phyloP scores from a whole-genome alignment of 2,797 vertebrate genomes.

The Melanogrammus aeglefinus region DNA sequence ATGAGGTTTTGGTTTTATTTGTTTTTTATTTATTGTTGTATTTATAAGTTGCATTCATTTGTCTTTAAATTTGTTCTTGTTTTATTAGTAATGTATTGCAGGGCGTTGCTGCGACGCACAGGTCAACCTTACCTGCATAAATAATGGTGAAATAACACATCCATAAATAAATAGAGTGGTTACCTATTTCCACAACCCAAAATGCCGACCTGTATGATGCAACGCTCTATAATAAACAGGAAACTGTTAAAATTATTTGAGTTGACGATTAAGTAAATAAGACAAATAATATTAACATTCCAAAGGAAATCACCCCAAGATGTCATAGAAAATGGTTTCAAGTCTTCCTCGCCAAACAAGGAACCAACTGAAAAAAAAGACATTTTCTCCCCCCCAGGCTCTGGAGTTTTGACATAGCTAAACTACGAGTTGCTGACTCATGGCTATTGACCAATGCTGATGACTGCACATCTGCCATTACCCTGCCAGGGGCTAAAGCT shows the following conservation, averaged over 20 bases:
- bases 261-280: background rate
- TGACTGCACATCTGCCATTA: conserved; percentile 52
- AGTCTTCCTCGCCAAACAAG: background rate
- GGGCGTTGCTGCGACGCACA: background rate
- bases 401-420: conserved; percentile 45
- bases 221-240: background rate
- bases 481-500: conserved; percentile 48
- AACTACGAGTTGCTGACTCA: conserved; percentile 60
- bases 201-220: background rate
- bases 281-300: background rate
- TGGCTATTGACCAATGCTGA: conserved; percentile 47
- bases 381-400: conserved; percentile 10
- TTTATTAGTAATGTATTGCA: background rate
- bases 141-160: background rate
- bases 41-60: background rate
- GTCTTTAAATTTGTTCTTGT: background rate
- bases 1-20: no score
- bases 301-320: background rate
- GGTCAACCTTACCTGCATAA: background rate
- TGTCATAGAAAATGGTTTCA: background rate
- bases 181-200: background rate
- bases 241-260: background rate
- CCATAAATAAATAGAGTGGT: background rate
- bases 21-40: no score
- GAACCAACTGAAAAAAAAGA: background rate